Conservation (phyloP, 1,140 invertebrate species). For the Bombus balteatus region DNA sequence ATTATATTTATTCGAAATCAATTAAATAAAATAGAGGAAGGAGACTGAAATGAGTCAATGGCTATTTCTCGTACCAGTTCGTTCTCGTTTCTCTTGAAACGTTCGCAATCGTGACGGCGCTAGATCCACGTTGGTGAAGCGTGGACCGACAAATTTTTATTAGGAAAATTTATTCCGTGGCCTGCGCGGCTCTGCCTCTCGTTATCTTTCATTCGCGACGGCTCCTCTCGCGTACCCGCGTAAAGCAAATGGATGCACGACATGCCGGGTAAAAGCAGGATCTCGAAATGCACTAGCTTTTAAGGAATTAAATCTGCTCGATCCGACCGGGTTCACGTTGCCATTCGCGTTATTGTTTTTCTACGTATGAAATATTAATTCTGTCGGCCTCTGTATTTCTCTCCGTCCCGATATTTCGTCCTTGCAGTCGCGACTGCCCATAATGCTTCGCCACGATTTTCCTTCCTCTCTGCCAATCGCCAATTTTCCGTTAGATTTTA, state of each 20-base stretch:
- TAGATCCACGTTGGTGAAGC: not conserved
- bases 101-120: not conserved
- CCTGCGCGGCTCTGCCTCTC: not conserved
- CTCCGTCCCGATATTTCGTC: not conserved
- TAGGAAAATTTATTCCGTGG: conserved; percentile 39
- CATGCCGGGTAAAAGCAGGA: conserved; percentile 30
- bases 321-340: not conserved
- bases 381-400: not conserved
- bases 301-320: conserved; percentile 54
- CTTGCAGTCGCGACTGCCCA: not conserved
- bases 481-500: not conserved
- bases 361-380: conserved; percentile 39
- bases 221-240: not conserved
- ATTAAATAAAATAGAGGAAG: not conserved
- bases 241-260: conserved; percentile 24
- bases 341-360: conserved; percentile 39
- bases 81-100: not conserved
- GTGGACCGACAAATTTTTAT: conserved; percentile 21
- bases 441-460: not conserved
- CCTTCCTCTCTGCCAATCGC: not conserved
- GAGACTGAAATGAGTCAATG: too few species aligned
- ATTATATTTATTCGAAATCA: not conserved
- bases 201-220: conserved; percentile 53
- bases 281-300: conserved; percentile 54
- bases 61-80: too few species aligned